Evolutionary conservation across 2,888 invertebrate species (phyloP).

Genomic region (Aphodius sticticus): DNA sequence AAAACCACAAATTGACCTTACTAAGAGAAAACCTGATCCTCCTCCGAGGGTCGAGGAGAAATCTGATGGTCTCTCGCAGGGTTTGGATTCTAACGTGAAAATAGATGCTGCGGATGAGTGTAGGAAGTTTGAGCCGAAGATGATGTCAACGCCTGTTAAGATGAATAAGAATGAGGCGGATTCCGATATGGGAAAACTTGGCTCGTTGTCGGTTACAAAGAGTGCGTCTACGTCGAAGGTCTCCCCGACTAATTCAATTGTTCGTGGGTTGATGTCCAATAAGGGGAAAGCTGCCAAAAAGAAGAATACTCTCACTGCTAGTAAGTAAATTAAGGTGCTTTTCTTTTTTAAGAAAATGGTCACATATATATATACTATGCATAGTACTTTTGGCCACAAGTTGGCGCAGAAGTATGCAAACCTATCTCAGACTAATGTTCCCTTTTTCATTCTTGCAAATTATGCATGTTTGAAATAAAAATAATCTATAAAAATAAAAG

Average conservation of each 20-base stretch:
- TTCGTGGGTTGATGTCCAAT: conserved; percentile 66
- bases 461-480: no score
- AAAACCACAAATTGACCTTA: conserved; percentile 46
- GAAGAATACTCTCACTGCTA: conserved; percentile 77
- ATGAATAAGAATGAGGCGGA: conserved; percentile 36
- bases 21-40: conserved; percentile 26
- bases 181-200: conserved; percentile 19
- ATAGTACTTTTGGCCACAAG: no score
- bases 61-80: conserved; percentile 25
- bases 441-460: no score
- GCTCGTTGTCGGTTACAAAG: conserved; percentile 37
- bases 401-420: no score
- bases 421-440: no score
- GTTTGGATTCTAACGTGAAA: conserved; percentile 26
- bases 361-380: no score
- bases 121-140: conserved; percentile 19
- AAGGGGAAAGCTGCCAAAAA: conserved; percentile 74
- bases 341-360: background rate
- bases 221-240: conserved; percentile 53
- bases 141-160: conserved; percentile 51
- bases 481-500: no score
- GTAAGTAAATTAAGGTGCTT: conserved; percentile 62
- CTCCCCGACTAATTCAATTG: conserved; percentile 63
- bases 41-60: background rate
- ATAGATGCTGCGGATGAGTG: background rate